Base-by-base conservation (phyloP, 2,888 invertebrate genomes). In the Hydroisotoma schaefferi region DNA sequence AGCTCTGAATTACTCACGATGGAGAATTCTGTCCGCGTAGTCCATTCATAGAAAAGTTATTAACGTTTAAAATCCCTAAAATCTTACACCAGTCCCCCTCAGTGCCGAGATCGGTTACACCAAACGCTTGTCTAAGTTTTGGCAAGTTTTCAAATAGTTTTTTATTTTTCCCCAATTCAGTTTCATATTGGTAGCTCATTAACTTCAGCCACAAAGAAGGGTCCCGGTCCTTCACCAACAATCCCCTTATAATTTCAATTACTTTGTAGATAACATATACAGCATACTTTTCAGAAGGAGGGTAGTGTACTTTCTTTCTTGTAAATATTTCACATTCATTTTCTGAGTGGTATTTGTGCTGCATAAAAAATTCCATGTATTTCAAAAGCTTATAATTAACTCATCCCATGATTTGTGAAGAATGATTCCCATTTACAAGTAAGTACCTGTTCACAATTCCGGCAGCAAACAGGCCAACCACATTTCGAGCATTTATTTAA, bases 11-110 rank as follows among this genome's bases (percentile, higher is more conserved):
- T 23, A 33, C 61, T 61, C 49, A 61, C 53, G 57, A 57, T 2
- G 65, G 65, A n/a, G 29, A 18, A 15, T 49, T 18, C 10, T 12
- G 5, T 8, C 29, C 29, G 4, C 49, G 27, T 10, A 4, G 6
- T 6, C 49, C 49, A 18, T 49, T 6, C 49, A 65, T 61, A 8
- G 65, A 61, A 28, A 59, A 65, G 23, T 55, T 59, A 44, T 65
- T 65, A 10, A 61, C 61, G 38, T 65, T 61, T 10, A 65, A 55
- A 15, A 65, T 65, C 2, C 65, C 61, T 8, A 65, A 49, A 29
- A 65, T 54, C 12, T 59, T 46, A 22, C 26, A 6, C 65, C 65
- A 65, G 33, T 65, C 65, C 22, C 59, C 59, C n/a, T 59, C 60
- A 22, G 33, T 15, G 15, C 65, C 65, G 38, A 65, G 57, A 38